Evolutionary conservation across 2,888 invertebrate genomes (phyloP).

Genomic region (Disparrhopalites patrizii): DNA sequence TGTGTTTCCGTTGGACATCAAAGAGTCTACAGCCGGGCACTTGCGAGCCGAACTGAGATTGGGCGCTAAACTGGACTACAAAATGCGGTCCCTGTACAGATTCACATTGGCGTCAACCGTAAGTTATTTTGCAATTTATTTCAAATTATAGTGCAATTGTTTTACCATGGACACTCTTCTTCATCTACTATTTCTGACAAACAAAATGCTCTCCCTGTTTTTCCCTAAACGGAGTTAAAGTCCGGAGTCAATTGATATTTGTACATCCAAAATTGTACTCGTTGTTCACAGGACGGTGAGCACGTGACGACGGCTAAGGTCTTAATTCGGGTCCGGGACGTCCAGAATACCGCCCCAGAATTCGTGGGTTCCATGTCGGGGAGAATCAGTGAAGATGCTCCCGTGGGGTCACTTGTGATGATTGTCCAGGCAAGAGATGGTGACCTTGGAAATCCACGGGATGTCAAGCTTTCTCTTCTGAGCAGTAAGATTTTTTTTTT

Average conservation of each 20-base stretch:
- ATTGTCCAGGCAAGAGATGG: constrained; percentile 76
- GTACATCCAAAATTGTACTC: constrained; percentile 5
- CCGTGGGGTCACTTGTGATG: constrained; percentile 75
- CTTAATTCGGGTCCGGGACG: constrained; percentile 73
- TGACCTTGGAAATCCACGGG: constrained; percentile 75
- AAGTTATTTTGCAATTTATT: constrained; percentile 53
- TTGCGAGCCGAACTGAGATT: constrained; percentile 71
- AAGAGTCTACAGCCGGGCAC: constrained; percentile 59
- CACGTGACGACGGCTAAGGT: constrained; percentile 69
- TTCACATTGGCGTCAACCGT: constrained; percentile 72
- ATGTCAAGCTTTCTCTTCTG: constrained; percentile 71
- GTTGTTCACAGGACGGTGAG: constrained; percentile 82
- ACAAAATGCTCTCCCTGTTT: no score
- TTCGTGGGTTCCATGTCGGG: constrained; percentile 76
- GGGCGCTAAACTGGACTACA: constrained; percentile 68
- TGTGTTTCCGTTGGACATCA: constrained; percentile 63
- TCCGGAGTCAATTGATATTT: no score
- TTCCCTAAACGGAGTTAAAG: no score
- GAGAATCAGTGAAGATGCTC: constrained; percentile 74
- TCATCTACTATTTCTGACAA: background rate
- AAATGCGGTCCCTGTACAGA: constrained; percentile 71
- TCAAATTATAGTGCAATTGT: constrained; percentile 9
- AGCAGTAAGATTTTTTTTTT: constrained; percentile 65
- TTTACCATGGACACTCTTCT: background rate
- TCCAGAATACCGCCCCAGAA: constrained; percentile 81